phyloP scores from a whole-genome alignment of 2,797 vertebrate genomes.

The Aldrovandia affinis region DNA sequence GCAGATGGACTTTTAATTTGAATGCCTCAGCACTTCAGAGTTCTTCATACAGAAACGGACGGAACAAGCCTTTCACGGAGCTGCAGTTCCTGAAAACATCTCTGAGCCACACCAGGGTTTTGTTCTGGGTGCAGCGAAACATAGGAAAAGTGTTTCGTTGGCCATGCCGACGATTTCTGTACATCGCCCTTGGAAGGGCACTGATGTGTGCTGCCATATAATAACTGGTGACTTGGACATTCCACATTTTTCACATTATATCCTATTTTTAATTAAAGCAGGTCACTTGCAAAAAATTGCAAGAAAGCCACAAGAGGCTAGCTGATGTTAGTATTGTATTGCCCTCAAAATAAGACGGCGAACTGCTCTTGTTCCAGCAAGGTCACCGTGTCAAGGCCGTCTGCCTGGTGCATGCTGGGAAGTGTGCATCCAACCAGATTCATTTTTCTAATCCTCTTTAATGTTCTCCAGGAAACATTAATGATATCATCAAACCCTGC shows the following conservation, averaged over 20 bases:
- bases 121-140: not conserved
- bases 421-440: not conserved
- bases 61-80: too few species aligned
- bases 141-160: not conserved
- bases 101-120: not conserved
- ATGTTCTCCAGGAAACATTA: not conserved
- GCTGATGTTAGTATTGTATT: not conserved
- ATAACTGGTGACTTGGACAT: too few species aligned
- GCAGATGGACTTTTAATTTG: too few species aligned
- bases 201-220: too few species aligned
- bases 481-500: not conserved
- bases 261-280: too few species aligned
- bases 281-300: not conserved
- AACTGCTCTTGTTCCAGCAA: not conserved
- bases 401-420: not conserved
- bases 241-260: too few species aligned
- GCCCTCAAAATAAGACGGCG: too few species aligned
- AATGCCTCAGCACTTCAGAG: too few species aligned
- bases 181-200: too few species aligned
- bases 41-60: too few species aligned
- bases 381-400: not conserved
- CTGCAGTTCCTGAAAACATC: not conserved
- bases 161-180: not conserved
- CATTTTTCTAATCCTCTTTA: constrained; percentile 8
- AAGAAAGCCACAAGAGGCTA: not conserved